A percentile compares a stretch with the other conserved stretches of the same genome.
Evolutionary conservation across 92 coral and sea anemone species (phyloP).

Genomic region (Actinostola sp.): DNA sequence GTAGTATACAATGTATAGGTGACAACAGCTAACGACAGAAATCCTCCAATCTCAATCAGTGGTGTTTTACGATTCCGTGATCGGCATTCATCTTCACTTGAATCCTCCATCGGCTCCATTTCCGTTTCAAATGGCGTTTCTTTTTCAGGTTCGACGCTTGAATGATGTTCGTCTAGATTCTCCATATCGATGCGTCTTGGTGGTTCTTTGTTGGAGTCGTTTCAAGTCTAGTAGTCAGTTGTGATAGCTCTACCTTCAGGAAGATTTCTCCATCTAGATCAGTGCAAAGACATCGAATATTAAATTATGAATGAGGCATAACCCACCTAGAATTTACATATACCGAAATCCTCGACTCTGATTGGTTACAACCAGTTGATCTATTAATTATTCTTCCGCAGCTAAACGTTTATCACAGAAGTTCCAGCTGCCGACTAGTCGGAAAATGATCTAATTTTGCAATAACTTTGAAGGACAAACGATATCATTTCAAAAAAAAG

Average conservation of each 20-base stretch:
- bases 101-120: constrained; percentile 5
- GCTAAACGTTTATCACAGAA: not conserved
- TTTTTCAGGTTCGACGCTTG: constrained; percentile 11
- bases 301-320: constrained; percentile 4
- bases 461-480: not conserved
- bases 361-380: constrained; percentile 6
- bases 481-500: no score
- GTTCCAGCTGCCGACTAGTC: not conserved
- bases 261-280: not conserved
- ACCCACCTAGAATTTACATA: constrained; percentile 26
- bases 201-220: no score
- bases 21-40: constrained; percentile 40
- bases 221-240: not conserved
- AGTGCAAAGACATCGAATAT: not conserved
- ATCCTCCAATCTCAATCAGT: constrained; percentile 39
- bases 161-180: constrained; percentile 1
- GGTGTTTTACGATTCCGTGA: not conserved
- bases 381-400: not conserved
- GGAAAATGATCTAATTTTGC: not conserved
- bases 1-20: constrained; percentile 42
- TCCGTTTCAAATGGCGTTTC: not conserved
- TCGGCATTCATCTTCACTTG: constrained; percentile 16
- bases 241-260: not conserved
- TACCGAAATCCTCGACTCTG: not conserved
- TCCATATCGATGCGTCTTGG: not conserved